Percentiles rank a stretch among this genome's conserved stretches.
Evolutionary conservation across 2,113 vertebrate genomes (phyloP).

Genomic region (Pseudopipra pipra): DNA sequence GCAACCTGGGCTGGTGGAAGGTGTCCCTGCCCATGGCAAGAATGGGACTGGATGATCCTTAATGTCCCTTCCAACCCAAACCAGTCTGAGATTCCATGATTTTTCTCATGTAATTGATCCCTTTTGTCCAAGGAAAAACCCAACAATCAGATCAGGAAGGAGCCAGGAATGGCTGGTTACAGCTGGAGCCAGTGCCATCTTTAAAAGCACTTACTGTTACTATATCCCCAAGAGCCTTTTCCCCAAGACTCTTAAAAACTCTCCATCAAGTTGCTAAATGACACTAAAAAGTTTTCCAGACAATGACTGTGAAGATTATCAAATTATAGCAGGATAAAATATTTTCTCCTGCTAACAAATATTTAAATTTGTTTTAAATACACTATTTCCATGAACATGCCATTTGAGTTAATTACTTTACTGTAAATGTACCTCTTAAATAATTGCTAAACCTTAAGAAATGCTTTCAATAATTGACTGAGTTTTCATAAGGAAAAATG

Average conservation of each 20-base stretch:
- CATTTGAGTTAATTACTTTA: slow-evolving; percentile 74
- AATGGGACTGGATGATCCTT: rapidly evolving
- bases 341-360: slow-evolving; percentile 60
- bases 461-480: slow-evolving; percentile 78
- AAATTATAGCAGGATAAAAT: slow-evolving; percentile 38
- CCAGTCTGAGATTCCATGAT: background rate
- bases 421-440: slow-evolving; percentile 77
- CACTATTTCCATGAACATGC: slow-evolving; percentile 57
- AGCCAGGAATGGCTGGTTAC: background rate
- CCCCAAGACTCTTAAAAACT: background rate
- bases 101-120: background rate
- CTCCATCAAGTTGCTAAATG: background rate
- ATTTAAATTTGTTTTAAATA: slow-evolving; percentile 73
- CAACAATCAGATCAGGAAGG: background rate
- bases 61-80: background rate
- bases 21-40: background rate
- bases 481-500: slow-evolving; percentile 74
- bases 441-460: slow-evolving; percentile 80
- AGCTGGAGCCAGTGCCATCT: background rate
- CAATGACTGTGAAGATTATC: slow-evolving; percentile 35
- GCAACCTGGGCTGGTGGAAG: rapidly evolving
- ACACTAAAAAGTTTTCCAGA: slow-evolving; percentile 21
- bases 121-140: background rate
- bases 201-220: background rate
- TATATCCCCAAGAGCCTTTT: background rate